Evolutionary conservation across 2,797 vertebrate species (phyloP), one percentile per base, ranked within the genome.

Genomic region (Lacerta bilineata): DNA sequence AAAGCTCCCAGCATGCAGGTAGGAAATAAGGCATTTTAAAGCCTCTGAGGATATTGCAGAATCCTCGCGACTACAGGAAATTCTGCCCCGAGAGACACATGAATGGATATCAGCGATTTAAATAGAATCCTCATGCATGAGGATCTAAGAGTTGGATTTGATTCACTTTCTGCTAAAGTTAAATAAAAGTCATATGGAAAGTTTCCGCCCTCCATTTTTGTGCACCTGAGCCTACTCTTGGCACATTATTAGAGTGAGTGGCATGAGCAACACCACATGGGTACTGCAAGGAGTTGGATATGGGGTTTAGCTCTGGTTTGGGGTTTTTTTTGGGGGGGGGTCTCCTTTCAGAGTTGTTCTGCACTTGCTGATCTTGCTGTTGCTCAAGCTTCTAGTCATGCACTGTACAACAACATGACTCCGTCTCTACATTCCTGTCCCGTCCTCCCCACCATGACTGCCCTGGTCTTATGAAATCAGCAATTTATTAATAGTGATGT

Each of bases 1-100:
- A 93, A 90, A 87, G 86, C n/a, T 74, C 75, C 83, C 77, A n/a
- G 17, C 33, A 83, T 23, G n/a, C 74, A 25, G 41, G 27, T 80
- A 66, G 91, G 88, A 90, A 87, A 64, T 66, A 79, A 84, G 69
- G 33, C 68, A 50, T 55, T 55, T 72, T 27, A 23, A 72, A 87
- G 55, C 84, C 80, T 86, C 80, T 72, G 81, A n/a, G 29, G 66
- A 90, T 66, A 84, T 80, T 43, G 5, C 27, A 80, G 39, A 43
- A 46, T 66, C 36, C 41, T 80, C 50, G 25, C 9, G 80, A 80
- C 23, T 89, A 46, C 55, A 85, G 39, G 50, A 89, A 80, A 85
- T 80, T 66, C 39, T 84, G 76, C 77, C 82, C 55, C n/a, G 1
- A 59, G 27, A 80, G 59, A 33, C 41, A 41, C 87, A 80, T 71